phyloP scores from a whole-genome alignment of 2,113 vertebrate species.

The Laticauda laticaudata region DNA sequence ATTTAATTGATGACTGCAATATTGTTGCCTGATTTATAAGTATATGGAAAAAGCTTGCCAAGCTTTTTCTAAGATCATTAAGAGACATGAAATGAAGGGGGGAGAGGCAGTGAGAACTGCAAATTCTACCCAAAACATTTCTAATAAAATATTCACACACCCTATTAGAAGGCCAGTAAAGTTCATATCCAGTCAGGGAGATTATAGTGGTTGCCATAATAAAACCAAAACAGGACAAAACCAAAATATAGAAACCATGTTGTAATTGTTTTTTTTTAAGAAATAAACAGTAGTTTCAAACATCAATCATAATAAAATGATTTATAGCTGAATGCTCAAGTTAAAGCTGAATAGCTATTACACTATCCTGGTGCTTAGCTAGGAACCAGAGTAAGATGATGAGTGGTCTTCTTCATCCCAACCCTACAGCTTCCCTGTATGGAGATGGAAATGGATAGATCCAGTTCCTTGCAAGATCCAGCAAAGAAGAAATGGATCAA shows the following conservation, averaged over 20 bases:
- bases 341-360: background rate
- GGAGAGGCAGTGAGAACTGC: slow-evolving; percentile 35
- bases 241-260: background rate
- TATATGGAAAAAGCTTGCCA: slow-evolving; percentile 22
- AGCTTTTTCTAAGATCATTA: slow-evolving; percentile 44
- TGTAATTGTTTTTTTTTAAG: slow-evolving; percentile 36
- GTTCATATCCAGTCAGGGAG: slow-evolving; percentile 38
- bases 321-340: slow-evolving; percentile 21
- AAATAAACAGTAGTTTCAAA: slow-evolving; percentile 25
- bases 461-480: background rate
- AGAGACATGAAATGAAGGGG: slow-evolving; percentile 44
- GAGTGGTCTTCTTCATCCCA: background rate
- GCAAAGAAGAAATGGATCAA: background rate
- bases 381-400: background rate
- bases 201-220: slow-evolving; percentile 27
- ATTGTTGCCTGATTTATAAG: slow-evolving; percentile 35
- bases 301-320: slow-evolving; percentile 53
- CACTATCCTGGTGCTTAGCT: background rate
- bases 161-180: slow-evolving; percentile 40
- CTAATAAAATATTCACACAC: slow-evolving; percentile 59
- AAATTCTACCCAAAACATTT: slow-evolving; percentile 42
- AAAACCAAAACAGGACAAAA: background rate
- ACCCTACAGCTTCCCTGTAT: background rate
- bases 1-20: background rate
- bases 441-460: slow-evolving; percentile 1